Base-by-base conservation (phyloP, 1,140 invertebrate species). In the Pachypeltis micranthus region DNA sequence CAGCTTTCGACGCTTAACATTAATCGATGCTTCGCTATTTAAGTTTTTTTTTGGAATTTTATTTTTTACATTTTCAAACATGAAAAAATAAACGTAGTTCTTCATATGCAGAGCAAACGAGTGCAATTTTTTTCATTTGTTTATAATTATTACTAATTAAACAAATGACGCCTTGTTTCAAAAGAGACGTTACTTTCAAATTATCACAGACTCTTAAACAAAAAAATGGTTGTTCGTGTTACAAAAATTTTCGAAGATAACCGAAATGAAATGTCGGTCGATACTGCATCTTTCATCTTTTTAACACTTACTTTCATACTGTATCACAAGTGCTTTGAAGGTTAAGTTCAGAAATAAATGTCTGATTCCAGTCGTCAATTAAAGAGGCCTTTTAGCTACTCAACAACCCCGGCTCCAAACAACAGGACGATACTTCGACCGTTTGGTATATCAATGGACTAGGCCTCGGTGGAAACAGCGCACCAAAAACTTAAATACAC, bases 201-300 rank as follows among this genome's bases (percentile, higher is more conserved):
- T 23, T 54, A 27, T 55, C 54, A 31, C 62, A 58, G 54, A 24
- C 44, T 39, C 57, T 44, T 51, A 63, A 31, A 56, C 2, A 59
- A 59, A 59, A 31, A 1, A 59, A 31, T 59, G 29, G 1, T 14
- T 51, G 21, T 51, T 51, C 25, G 10, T 51, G 3, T 3, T 14
- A 59, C 25, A 59, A n/a, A n/a, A n/a, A n/a, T n/a, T n/a, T n/a
- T n/a, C n/a, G n/a, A n/a, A n/a, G n/a, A n/a, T n/a, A n/a, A n/a
- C n/a, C n/a, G n/a, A n/a, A n/a, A n/a, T n/a, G n/a, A n/a, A n/a
- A n/a, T n/a, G 7, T 28, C 26, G 62, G 55, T 63, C 25, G 28
- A 63, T 63, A 63, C 62, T 63, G 62, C 51, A 63, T 63, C 62
- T 63, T 63, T 63, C 55, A 63, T 63, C 19, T 19, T n/a, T n/a